Evolutionary conservation across 2,797 vertebrate genomes (phyloP).

Genomic region (Cryptoblepharus egeriae): DNA sequence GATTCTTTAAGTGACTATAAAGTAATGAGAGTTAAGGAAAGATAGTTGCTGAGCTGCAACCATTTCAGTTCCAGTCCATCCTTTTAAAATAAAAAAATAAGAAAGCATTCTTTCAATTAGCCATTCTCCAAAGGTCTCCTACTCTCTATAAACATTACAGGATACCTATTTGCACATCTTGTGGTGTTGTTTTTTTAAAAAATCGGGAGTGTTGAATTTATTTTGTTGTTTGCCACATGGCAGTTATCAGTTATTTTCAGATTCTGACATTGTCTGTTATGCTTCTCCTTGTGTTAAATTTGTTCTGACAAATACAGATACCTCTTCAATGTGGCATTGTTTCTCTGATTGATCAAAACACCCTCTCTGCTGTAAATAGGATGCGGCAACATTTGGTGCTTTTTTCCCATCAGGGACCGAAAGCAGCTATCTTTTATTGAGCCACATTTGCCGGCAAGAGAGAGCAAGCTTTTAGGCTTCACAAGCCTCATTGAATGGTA

Average conservation of each 20-base stretch:
- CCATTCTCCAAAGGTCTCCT: not conserved
- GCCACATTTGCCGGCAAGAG: not conserved
- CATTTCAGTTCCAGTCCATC: not conserved
- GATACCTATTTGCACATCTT: not conserved
- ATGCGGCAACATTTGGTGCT: not conserved
- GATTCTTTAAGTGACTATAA: not conserved
- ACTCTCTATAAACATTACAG: not conserved
- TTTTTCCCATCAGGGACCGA: constrained; percentile 1
- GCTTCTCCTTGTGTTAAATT: not conserved
- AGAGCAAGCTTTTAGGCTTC: not conserved
- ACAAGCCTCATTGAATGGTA: not conserved
- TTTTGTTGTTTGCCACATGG: constrained; percentile 19
- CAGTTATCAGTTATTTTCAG: not conserved
- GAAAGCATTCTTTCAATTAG: fast-evolving
- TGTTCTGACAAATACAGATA: not conserved
- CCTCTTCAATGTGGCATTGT: constrained; percentile 23
- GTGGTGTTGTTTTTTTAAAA: not conserved
- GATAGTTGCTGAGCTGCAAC: not conserved
- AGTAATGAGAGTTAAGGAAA: not conserved
- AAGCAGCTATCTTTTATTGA: not conserved
- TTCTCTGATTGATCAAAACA: constrained; percentile 24
- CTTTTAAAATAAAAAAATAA: not conserved
- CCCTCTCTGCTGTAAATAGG: constrained; percentile 20
- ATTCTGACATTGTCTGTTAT: not conserved
- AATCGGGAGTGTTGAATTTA: not conserved